Evolutionary conservation across 1,140 invertebrate genomes (phyloP).

Genomic region (Platyscapa corneri): DNA sequence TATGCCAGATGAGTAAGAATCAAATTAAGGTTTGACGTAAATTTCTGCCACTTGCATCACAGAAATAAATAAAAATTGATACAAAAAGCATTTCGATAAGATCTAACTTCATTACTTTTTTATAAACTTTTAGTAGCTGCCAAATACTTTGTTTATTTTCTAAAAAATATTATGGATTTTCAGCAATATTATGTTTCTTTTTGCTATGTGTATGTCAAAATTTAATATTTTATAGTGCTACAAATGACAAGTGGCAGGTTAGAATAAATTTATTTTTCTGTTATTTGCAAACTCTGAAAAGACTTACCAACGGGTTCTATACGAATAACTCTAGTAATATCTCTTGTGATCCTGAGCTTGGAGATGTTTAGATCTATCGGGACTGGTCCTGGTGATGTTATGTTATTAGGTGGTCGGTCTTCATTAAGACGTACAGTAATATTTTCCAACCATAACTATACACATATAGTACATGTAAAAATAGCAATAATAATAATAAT

Average conservation of each 20-base stretch:
- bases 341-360: constrained; percentile 80
- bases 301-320: constrained; percentile 78
- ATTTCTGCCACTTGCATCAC: constrained; percentile 65
- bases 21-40: constrained; percentile 59
- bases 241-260: constrained; percentile 65
- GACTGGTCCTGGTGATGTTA: constrained; percentile 86
- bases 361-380: constrained; percentile 86
- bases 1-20: constrained; percentile 63
- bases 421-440: constrained; percentile 83
- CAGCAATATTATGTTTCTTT: not conserved
- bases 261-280: constrained; percentile 49
- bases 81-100: constrained; percentile 44
- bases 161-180: not conserved
- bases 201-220: constrained; percentile 18
- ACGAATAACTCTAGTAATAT: constrained; percentile 81
- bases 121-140: constrained; percentile 29
- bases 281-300: not conserved
- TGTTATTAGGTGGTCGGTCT: constrained; percentile 86
- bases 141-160: not conserved
- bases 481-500: not conserved
- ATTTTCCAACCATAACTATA: constrained; percentile 81
- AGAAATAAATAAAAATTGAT: constrained; percentile 51
- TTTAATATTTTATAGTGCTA: constrained; percentile 30
- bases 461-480: too few relatives aligned
- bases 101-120: constrained; percentile 25